Conservation (phyloP, 2,888 invertebrate species). For the Graphium colonna region DNA sequence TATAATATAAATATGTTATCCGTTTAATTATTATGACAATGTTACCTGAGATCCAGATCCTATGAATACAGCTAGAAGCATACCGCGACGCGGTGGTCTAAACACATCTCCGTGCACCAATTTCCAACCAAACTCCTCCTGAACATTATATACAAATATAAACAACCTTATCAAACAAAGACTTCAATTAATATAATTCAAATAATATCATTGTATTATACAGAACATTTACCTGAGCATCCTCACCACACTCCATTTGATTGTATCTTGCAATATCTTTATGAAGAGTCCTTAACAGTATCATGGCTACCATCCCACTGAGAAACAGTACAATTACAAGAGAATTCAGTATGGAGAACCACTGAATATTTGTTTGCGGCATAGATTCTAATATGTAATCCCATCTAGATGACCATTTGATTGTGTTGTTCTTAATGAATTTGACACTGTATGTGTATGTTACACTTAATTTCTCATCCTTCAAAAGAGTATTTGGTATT, state of each 20-base stretch:
- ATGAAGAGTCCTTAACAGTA: slow-evolving; percentile 96
- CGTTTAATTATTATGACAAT: neutral
- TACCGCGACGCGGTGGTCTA: slow-evolving; percentile 96
- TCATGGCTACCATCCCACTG: slow-evolving; percentile 99
- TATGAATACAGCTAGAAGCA: slow-evolving; percentile 96
- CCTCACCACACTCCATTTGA: slow-evolving; percentile 93
- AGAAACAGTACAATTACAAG: slow-evolving; percentile 97
- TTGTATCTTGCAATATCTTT: slow-evolving; percentile 99
- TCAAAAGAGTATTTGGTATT: slow-evolving; percentile 81
- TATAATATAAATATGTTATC: no score
- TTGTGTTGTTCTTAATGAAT: slow-evolving; percentile 88
- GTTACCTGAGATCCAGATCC: slow-evolving; percentile 96
- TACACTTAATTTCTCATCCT: slow-evolving; percentile 80
- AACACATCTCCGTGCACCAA: slow-evolving; percentile 99
- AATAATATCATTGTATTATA: no score
- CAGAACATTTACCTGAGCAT: slow-evolving; percentile 94
- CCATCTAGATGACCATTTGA: slow-evolving; percentile 99
- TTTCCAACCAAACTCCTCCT: slow-evolving; percentile 99
- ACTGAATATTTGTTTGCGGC: slow-evolving; percentile 99
- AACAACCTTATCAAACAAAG: neutral
- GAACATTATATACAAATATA: slow-evolving; percentile 36
- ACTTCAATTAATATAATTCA: slow-evolving; percentile 4
- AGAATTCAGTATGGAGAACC: slow-evolving; percentile 99
- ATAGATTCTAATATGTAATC: slow-evolving; percentile 99
- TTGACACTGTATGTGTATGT: slow-evolving; percentile 93